These are phyloP conservation scores for Prenolepis imparis DNA, from an alignment of 2,888 invertebrate genomes.

Conservation along the genomic window DNA sequence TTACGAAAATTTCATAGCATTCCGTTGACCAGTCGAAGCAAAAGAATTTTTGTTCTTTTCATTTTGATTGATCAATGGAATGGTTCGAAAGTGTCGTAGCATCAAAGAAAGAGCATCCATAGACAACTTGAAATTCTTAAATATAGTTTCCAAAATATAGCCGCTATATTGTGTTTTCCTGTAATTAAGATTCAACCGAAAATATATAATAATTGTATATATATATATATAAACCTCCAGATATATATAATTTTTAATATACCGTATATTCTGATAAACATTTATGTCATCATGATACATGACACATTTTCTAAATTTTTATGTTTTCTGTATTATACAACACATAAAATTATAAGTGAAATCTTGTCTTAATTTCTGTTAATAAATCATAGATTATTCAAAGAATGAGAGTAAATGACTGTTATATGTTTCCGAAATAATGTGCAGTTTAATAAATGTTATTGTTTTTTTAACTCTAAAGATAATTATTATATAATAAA, in stretches of 20 bases:
- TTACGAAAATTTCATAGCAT: background rate
- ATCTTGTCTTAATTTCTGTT: background rate
- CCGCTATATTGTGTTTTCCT: constrained; percentile 59
- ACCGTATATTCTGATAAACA: background rate
- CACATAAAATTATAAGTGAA: background rate
- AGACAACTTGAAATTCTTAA: constrained; percentile 27
- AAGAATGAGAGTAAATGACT: too few relatives aligned
- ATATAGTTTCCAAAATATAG: constrained; percentile 31
- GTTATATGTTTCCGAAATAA: too few relatives aligned
- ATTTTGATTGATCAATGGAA: background rate
- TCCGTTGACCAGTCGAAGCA: background rate
- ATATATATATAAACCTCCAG: too few relatives aligned
- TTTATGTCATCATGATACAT: background rate
- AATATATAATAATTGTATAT: too few relatives aligned
- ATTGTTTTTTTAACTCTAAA: too few relatives aligned
- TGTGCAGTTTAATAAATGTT: too few relatives aligned
- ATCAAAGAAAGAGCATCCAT: background rate
- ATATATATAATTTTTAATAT: background rate
- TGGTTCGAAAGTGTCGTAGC: background rate
- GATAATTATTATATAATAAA: too few relatives aligned
- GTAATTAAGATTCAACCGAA: background rate
- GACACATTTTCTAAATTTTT: background rate
- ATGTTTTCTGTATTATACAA: background rate
- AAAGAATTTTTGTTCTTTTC: background rate
- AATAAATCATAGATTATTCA: too few relatives aligned